Evolutionary conservation across 2,888 invertebrate genomes (phyloP), one percentile per base, ranked within the genome.

Genomic region (Macrophya annulata): DNA sequence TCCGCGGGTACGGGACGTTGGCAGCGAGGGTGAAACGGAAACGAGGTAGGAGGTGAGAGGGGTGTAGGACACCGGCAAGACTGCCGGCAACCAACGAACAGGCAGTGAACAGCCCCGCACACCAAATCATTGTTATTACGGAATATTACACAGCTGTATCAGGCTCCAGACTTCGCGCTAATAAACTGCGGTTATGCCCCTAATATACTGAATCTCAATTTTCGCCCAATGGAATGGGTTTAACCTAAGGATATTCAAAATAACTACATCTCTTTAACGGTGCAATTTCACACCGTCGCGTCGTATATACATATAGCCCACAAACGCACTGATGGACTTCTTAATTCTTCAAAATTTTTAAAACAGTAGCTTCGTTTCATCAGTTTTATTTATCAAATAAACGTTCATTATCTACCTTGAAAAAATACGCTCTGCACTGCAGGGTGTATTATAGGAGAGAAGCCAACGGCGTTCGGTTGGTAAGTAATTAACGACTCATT

Each of bases 51-150:
- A 59, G 85, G 83, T 84, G 84, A 71, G 81, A 81, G 40, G 85
- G 68, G 72, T 31, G 77, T 86, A 87, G 85, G 77, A n/a, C 82
- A 87, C 85, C 86, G 85, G 89, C 88, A 90, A 91, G 90, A 90
- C 91, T 90, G 89, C 90, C 89, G 88, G 89, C 89, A 89, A 86
- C 87, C 85, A 87, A 88, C 84, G 88, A 89, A 88, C 91, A 90
- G 90, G 89, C 87, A 87, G 89, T 85, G 88, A 89, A 88, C 91
- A 90, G 91, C 90, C 87, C 89, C 89, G 90, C 92, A 89, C 90
- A 91, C 91, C 92, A 92, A 92, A 92, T 92, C 92, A 93, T 92
- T 92, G 92, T 92, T 93, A 93, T 92, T 92, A 92, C 91, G 89
- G 91, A 92, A 93, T 93, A 92, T 92, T 92, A 92, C 92, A 90